Base-by-base conservation (phyloP, 1,140 invertebrate genomes). In the Araneus ventricosus region DNA sequence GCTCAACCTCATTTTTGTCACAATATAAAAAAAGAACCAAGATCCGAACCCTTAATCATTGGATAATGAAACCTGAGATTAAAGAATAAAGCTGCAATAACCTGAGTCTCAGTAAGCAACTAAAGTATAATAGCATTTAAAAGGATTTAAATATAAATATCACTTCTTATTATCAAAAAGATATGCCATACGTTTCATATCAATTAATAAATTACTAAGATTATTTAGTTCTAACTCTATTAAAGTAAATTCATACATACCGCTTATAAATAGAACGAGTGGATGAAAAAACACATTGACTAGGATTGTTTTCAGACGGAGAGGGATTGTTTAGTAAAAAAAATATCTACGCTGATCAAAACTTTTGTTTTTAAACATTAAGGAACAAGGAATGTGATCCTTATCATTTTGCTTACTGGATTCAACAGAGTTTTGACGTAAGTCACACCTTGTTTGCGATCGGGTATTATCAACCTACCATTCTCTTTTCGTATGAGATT, bases 301-400 rank as follows among this genome's bases (percentile, higher is more conserved):
- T 22, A 52, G 5, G 14, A 52, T n/a, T 61, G 24, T 61, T 24
- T 61, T 61, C 24, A n/a, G 24, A 61, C 10, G 20, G 5, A 7
- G 22, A n/a, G 59, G 2, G 5, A n/a, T n/a, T 61, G 24, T 6
- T 52, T 5, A 61, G 59, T 61, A 22, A 61, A 24, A 59, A 61
- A 61, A 61, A 22, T 61, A n/a, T 24, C 20, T 61, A 24, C 59
- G 27, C 24, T 4, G 10, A n/a, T 70, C 63, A 70, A 27, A 70
- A 70, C 67, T 34, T 75, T 34, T 75, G 67, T 75, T 75, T 70
- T 75, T 10, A 75, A 75, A 75, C 67, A 75, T 75, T 75, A 34
- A 30, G 30, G 27, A 75, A 75, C 27, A 22, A n/a, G 67, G 17
- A 75, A 34, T 30, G 10, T 14, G 27, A 70, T 70, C 27, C 67